phyloP scores from a whole-genome alignment of 2,113 vertebrate species.

The Buteo buteo region DNA sequence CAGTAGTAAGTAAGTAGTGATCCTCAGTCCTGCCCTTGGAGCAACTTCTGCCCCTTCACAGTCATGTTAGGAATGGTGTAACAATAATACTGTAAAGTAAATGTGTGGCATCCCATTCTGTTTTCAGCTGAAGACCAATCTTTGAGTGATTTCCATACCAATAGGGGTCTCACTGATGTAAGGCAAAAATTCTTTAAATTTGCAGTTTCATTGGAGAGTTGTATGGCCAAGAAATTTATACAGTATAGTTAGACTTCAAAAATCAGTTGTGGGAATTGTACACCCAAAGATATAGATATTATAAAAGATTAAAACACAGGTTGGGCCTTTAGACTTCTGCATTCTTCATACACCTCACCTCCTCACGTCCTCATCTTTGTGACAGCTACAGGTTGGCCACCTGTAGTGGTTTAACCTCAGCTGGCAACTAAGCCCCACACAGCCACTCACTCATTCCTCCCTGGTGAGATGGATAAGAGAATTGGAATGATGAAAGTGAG shows the following conservation, averaged over 20 bases:
- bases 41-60: not conserved
- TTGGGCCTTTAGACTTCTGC: not conserved
- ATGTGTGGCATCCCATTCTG: not conserved
- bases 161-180: not conserved
- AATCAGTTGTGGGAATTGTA: not conserved
- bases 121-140: not conserved
- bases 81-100: not conserved
- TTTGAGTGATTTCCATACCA: not conserved
- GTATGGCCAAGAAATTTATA: not conserved
- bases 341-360: not conserved
- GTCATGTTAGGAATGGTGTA: not conserved
- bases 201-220: not conserved
- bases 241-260: not conserved
- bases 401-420: no score
- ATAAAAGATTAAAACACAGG: not conserved
- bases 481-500: no score
- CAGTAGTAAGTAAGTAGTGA: not conserved
- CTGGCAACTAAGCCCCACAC: no score
- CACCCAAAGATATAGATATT: not conserved
- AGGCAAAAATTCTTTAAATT: not conserved
- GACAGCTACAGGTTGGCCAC: not conserved
- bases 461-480: no score
- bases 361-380: not conserved
- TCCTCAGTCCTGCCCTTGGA: not conserved
- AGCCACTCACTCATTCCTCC: no score